Conservation (phyloP, 2,113 vertebrate genomes). For the Genyomyrus donnyi region DNA sequence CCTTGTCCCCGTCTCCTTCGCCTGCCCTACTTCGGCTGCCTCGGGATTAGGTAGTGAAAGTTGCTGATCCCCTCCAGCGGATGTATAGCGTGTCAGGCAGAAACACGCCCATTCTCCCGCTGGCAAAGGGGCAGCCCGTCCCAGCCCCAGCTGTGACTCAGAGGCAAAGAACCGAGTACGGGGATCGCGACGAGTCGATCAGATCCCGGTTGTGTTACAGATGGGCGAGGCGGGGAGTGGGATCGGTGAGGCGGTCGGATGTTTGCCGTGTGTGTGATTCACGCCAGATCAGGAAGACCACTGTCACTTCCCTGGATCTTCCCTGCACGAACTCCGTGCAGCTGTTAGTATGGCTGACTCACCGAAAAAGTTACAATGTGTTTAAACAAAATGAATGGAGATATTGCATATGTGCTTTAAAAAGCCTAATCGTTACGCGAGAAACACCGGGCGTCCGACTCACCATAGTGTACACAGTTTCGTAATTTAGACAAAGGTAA, state of each 20-base stretch:
- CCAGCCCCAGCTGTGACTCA: conserved; percentile 40
- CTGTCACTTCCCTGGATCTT: neutral
- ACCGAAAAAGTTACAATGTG: neutral
- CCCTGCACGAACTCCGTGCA: neutral
- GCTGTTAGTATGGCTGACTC: neutral
- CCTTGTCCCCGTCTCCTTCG: neutral
- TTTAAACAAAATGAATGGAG: neutral
- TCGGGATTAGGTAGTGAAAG: conserved; percentile 13
- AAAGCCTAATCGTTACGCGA: neutral
- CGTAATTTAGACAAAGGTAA: neutral
- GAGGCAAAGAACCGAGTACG: neutral
- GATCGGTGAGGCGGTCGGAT: neutral
- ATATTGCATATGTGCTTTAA: neutral
- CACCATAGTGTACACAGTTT: neutral
- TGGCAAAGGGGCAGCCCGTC: conserved; percentile 20
- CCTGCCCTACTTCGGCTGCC: neutral
- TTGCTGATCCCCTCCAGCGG: neutral
- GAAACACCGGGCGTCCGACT: neutral
- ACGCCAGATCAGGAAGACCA: neutral
- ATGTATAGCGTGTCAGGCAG: conserved; percentile 31
- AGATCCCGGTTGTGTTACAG: neutral
- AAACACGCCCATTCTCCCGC: conserved; percentile 31
- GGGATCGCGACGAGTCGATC: neutral
- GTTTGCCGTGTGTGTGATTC: neutral
- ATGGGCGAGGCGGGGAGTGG: neutral